Evolutionary conservation across 2,113 vertebrate species (phyloP).

Genomic region (Salvelinus fontinalis): DNA sequence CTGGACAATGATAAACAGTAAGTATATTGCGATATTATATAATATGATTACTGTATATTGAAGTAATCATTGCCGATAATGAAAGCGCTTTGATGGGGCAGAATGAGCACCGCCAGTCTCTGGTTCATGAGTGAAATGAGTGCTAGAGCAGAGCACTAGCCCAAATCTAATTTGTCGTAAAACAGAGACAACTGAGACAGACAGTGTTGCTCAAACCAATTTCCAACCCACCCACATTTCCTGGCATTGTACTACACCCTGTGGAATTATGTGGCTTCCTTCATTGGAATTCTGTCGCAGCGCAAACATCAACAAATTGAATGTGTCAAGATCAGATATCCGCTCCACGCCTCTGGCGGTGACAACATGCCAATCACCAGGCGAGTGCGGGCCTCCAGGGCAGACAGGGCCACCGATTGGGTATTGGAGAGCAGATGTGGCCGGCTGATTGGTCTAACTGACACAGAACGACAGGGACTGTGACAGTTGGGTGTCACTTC

Average conservation of each 20-base stretch:
- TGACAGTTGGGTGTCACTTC: not conserved
- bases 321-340: constrained; percentile 1
- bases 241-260: not conserved
- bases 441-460: not conserved
- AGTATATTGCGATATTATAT: too few species aligned
- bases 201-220: too few species aligned
- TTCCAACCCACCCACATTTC: not conserved
- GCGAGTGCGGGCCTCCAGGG: not conserved
- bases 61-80: too few species aligned
- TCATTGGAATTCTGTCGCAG: not conserved
- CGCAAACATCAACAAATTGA: not conserved
- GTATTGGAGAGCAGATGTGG: not conserved
- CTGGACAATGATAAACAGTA: too few species aligned
- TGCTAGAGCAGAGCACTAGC: too few species aligned
- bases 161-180: too few species aligned
- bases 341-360: not conserved
- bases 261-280: not conserved
- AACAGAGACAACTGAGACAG: too few species aligned
- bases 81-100: too few species aligned
- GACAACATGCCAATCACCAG: constrained; percentile 1
- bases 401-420: not conserved
- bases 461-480: not conserved
- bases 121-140: too few species aligned
- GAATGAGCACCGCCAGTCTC: too few species aligned
- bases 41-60: too few species aligned